These are phyloP conservation scores for Scolopax mira DNA, from an alignment of 2,113 vertebrate species.

Conservation along the genomic window DNA sequence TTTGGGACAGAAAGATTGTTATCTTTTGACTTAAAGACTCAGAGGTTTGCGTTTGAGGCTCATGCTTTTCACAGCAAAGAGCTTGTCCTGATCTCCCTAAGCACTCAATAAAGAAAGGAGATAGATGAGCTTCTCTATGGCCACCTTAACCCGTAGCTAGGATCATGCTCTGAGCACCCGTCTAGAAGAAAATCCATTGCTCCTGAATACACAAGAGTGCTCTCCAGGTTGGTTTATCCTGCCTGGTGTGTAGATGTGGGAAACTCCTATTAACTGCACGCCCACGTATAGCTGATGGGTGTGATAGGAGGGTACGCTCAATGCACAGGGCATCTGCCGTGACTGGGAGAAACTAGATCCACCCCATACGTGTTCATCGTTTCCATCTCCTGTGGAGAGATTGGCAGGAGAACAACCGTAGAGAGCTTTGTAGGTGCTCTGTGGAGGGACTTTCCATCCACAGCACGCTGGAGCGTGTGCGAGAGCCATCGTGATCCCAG, in stretches of 20 bases:
- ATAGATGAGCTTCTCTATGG: neutral
- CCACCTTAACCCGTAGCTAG: neutral
- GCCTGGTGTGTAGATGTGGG: neutral
- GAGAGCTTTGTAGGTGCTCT: neutral
- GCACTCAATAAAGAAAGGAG: neutral
- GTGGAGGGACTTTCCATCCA: neutral
- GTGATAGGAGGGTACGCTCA: neutral
- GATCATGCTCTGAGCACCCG: neutral
- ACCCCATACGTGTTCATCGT: fast-evolving
- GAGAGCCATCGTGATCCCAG: neutral
- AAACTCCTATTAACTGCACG: neutral
- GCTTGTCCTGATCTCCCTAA: neutral
- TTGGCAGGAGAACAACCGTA: fast-evolving
- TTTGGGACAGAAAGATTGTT: neutral
- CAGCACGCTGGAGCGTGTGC: neutral
- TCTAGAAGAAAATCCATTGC: neutral
- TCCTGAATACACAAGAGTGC: neutral
- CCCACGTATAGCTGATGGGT: neutral
- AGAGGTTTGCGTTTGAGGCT: neutral
- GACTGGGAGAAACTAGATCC: neutral
- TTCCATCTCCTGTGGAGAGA: neutral
- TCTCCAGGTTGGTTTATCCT: neutral
- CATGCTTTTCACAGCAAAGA: neutral
- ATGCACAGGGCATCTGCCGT: neutral
- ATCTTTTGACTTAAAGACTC: neutral